phyloP scores from a whole-genome alignment of 2,797 vertebrate genomes.

The Catostomus latipinnis region DNA sequence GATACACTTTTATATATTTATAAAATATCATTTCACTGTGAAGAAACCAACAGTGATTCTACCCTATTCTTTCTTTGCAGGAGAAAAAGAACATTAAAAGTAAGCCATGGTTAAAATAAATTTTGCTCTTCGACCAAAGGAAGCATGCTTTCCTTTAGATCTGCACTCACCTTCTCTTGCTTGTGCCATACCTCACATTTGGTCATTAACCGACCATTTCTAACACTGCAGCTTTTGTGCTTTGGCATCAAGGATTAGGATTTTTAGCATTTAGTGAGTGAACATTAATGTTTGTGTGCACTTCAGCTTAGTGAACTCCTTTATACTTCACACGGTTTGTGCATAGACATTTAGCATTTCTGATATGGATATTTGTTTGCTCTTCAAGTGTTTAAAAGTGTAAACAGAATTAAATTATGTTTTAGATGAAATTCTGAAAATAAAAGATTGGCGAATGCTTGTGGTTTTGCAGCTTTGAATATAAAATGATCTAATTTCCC shows the following conservation, averaged over 20 bases:
- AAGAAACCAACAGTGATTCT: constrained; percentile 75
- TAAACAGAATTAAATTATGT: constrained; percentile 17
- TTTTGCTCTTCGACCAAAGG: constrained; percentile 68
- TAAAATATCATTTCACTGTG: constrained; percentile 45
- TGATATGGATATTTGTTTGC: constrained; percentile 18
- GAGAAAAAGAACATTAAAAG: constrained; percentile 89
- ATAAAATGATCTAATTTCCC: constrained; percentile 6
- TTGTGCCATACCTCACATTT: constrained; percentile 74
- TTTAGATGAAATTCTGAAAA: constrained; percentile 1
- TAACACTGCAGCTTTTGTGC: constrained; percentile 68
- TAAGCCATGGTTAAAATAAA: constrained; percentile 80
- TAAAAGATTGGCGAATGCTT: constrained; percentile 21
- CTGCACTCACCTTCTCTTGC: constrained; percentile 74
- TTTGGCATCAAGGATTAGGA: constrained; percentile 46
- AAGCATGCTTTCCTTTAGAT: constrained; percentile 79
- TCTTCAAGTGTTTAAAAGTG: constrained; percentile 27
- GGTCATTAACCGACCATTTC: constrained; percentile 70
- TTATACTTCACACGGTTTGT: constrained; percentile 11
- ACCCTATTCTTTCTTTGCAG: constrained; percentile 84
- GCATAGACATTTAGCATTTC: constrained; percentile 18
- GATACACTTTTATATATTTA: constrained; percentile 20
- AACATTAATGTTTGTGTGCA: background rate
- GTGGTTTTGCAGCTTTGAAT: constrained; percentile 26
- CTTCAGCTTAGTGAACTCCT: constrained; percentile 17
- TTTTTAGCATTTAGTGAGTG: constrained; percentile 3